Evolutionary conservation across 2,113 vertebrate genomes (phyloP).

Genomic region (Sminthopsis crassicaudata): DNA sequence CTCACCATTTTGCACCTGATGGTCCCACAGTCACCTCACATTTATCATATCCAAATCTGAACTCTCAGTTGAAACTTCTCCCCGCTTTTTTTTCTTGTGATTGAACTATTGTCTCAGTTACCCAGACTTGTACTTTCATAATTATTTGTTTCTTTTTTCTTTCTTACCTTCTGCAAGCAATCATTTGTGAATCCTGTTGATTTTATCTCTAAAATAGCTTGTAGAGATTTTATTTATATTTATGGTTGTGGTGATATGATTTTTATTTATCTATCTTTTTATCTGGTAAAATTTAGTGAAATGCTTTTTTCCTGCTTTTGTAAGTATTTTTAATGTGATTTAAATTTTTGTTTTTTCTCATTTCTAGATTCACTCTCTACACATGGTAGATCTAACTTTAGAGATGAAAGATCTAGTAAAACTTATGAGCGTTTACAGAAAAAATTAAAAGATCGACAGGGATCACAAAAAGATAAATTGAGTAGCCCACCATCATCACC

Average conservation of each 20-base stretch:
- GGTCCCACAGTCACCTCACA: background rate
- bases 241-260: background rate
- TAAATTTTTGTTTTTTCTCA: conserved; percentile 44
- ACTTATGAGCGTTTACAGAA: conserved; percentile 96
- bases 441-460: conserved; percentile 95
- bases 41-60: conserved; percentile 1
- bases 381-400: conserved; percentile 92
- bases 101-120: background rate
- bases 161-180: background rate
- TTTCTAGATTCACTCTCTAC: conserved; percentile 90
- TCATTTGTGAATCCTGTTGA: background rate
- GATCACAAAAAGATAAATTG: conserved; percentile 91
- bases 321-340: conserved; percentile 36
- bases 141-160: conserved; percentile 6
- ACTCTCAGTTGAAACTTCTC: background rate
- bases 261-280: background rate
- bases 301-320: conserved; percentile 7
- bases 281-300: conserved; percentile 17
- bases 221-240: background rate
- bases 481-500: conserved; percentile 93
- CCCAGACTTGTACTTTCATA: conserved; percentile 28
- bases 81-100: background rate
- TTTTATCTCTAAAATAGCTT: background rate
- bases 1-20: background rate
- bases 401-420: conserved; percentile 97